Conservation (phyloP, 2,113 vertebrate genomes). For the Colossoma macropomum region DNA sequence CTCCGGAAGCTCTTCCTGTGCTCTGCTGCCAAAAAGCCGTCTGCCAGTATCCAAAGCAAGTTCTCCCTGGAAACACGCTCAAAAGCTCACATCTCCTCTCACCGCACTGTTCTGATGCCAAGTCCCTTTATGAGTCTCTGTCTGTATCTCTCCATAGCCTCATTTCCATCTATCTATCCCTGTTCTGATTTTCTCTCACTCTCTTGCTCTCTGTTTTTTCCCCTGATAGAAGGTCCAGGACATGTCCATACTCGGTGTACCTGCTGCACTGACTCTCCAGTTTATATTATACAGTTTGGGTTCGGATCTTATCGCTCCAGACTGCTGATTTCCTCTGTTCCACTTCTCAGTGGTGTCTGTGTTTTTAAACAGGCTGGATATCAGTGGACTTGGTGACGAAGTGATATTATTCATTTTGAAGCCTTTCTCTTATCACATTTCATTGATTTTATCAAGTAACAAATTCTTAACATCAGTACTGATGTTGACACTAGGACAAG, state of each 20-base stretch:
- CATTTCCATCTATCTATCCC: not conserved
- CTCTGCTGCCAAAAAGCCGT: conserved; percentile 86
- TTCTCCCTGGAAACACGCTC: conserved; percentile 59
- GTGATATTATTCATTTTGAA: conserved; percentile 27
- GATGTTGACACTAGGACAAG: not conserved
- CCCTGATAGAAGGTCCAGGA: not conserved
- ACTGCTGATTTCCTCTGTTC: conserved; percentile 8
- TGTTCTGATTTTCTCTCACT: not conserved
- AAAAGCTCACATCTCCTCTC: conserved; percentile 5
- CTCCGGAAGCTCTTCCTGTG: conserved; percentile 92
- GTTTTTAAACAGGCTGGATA: not conserved
- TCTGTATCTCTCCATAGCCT: not conserved
- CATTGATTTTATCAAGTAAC: not conserved
- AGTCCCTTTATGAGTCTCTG: conserved; percentile 19
- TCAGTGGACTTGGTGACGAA: conserved; percentile 21
- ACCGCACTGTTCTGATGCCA: not conserved
- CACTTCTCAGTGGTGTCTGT: not conserved
- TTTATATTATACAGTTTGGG: conserved; percentile 18
- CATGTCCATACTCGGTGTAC: not conserved
- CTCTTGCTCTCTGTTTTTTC: conserved; percentile 17
- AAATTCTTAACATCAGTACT: not conserved
- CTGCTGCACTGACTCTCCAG: not conserved
- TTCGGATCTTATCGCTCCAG: conserved; percentile 11
- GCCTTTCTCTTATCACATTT: not conserved
- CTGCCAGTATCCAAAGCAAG: conserved; percentile 93